Evolutionary conservation across 2,113 vertebrate genomes (phyloP).

Genomic region (Tiliqua scincoides): DNA sequence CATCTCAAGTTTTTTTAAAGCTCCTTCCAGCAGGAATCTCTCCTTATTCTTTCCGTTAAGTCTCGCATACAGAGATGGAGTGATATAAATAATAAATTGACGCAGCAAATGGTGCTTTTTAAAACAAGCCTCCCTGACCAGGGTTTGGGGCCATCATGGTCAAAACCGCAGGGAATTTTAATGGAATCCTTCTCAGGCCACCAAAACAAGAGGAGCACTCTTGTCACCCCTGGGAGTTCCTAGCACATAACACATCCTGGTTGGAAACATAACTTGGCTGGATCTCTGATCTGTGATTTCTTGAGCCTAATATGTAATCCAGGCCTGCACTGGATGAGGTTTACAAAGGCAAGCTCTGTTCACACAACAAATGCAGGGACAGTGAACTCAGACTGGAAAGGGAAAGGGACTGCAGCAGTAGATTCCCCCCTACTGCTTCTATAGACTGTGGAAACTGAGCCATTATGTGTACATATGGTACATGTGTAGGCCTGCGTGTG

Average conservation of each 20-base stretch:
- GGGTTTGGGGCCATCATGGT: not conserved
- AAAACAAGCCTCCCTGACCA: not conserved
- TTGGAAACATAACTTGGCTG: not conserved
- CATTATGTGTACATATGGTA: not conserved
- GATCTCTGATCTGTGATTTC: not conserved
- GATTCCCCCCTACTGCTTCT: no score
- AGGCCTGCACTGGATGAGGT: not conserved
- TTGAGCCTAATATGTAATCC: not conserved
- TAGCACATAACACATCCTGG: not conserved
- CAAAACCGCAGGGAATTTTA: not conserved
- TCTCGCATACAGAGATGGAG: not conserved
- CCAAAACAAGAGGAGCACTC: not conserved
- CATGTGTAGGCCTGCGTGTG: not conserved
- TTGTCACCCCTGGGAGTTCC: not conserved
- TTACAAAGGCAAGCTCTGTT: not conserved
- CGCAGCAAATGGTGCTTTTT: not conserved
- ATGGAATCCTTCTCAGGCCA: not conserved
- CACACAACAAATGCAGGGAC: not conserved
- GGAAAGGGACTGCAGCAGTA: not conserved
- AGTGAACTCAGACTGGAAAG: not conserved
- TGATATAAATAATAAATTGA: not conserved
- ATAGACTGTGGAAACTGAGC: not conserved
- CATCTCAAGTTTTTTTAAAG: not conserved
- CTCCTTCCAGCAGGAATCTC: not conserved
- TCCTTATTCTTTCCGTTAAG: not conserved